Conservation (phyloP, 2,113 vertebrate species). For the Pteronura brasiliensis region DNA sequence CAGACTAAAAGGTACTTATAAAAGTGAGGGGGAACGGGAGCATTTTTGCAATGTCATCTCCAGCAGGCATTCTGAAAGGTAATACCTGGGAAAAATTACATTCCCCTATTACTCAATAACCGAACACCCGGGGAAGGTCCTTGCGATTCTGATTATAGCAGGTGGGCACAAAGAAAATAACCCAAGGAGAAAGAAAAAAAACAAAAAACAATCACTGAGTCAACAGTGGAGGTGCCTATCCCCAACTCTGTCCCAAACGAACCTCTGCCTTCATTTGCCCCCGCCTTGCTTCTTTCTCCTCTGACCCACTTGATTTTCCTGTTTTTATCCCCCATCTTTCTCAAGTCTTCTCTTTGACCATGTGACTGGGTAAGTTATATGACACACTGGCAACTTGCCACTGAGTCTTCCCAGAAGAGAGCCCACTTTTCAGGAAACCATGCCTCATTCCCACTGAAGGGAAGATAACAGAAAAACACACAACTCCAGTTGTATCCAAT, state of each 20-base stretch:
- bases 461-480: neutral
- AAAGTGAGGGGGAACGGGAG: neutral
- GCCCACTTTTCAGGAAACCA: conserved; percentile 72
- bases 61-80: neutral
- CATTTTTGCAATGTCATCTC: neutral
- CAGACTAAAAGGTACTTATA: neutral
- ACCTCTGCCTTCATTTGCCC: neutral
- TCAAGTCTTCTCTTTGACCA: conserved; percentile 12
- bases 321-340: neutral
- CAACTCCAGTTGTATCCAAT: neutral
- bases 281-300: neutral
- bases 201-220: neutral
- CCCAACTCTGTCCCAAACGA: neutral
- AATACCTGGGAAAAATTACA: neutral
- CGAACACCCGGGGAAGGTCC: neutral
- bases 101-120: conserved; percentile 21
- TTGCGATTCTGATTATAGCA: neutral
- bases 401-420: conserved; percentile 75
- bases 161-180: neutral
- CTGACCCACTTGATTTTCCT: conserved; percentile 24
- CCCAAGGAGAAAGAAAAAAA: neutral
- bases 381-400: conserved; percentile 71
- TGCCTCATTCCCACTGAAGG: conserved; percentile 62
- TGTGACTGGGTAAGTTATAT: conserved; percentile 41
- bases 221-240: neutral